phyloP scores from a whole-genome alignment of 2,888 invertebrate species.

The Hydroisotoma schaefferi region DNA sequence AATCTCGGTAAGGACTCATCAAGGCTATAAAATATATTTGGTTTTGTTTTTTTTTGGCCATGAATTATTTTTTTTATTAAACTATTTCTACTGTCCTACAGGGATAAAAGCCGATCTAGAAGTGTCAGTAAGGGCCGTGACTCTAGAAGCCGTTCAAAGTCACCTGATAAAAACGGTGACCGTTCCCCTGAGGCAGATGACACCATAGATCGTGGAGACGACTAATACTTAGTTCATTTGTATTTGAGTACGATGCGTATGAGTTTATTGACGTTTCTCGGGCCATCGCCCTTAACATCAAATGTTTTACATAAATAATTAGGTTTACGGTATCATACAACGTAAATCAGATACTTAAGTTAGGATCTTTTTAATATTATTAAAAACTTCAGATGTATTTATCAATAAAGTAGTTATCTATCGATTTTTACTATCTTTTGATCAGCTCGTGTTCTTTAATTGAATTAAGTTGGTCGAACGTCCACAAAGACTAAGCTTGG shows the following conservation, averaged over 20 bases:
- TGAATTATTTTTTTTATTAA: no score
- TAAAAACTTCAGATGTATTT: neutral
- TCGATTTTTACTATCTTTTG: no score
- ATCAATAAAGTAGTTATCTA: neutral
- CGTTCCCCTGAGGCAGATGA: constrained; percentile 52
- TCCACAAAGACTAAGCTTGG: no score
- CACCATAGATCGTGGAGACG: constrained; percentile 12
- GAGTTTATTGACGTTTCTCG: no score
- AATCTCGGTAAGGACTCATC: constrained; percentile 38
- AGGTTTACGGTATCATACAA: no score
- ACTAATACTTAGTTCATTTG: neutral
- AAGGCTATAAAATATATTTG: constrained; percentile 14
- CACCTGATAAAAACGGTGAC: constrained; percentile 57
- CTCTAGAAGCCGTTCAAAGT: constrained; percentile 56
- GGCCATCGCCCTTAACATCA: no score
- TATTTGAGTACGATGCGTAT: neutral
- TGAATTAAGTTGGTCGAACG: no score
- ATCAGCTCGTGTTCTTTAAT: no score
- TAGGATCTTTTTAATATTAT: no score
- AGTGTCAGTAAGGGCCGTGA: constrained; percentile 63
- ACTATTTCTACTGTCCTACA: no score
- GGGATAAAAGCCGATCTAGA: constrained; percentile 58
- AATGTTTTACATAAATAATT: no score
- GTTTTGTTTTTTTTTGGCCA: neutral
- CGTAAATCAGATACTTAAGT: no score